phyloP scores from a whole-genome alignment of 37 sponge, comb jelly and placozoan species.

The Hormiphora californensis region DNA sequence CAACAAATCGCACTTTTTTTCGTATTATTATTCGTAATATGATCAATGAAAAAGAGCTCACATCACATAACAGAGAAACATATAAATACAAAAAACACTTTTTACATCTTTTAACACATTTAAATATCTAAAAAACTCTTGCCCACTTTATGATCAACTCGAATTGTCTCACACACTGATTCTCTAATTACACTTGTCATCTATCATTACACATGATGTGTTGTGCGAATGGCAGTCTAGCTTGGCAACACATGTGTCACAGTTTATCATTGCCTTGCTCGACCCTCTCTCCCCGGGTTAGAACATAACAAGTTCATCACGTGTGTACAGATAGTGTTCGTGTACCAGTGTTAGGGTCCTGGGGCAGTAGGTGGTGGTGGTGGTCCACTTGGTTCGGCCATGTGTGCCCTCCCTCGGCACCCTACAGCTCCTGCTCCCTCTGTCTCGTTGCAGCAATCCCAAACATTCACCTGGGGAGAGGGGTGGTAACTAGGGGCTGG shows the following conservation, averaged over 20 bases:
- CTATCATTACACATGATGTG: no score
- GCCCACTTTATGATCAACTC: background rate
- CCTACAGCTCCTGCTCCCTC: constrained; percentile 43
- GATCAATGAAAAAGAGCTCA: background rate
- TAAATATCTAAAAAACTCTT: background rate
- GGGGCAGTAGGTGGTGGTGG: background rate
- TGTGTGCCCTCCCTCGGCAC: constrained; percentile 33
- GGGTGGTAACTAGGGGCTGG: no score
- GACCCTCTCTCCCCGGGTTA: no score
- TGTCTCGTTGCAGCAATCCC: constrained; percentile 54
- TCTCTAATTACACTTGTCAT: background rate
- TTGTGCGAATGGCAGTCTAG: no score
- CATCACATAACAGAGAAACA: background rate
- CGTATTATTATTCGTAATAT: background rate
- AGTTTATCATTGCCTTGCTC: no score
- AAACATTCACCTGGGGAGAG: constrained; percentile 20
- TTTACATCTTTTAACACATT: background rate
- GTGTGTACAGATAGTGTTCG: constrained; percentile 16
- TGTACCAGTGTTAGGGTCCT: constrained; percentile 36
- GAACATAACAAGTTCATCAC: background rate
- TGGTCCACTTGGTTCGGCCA: no score
- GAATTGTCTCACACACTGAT: background rate
- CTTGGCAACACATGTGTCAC: no score
- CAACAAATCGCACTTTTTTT: background rate
- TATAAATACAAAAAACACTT: background rate